Evolutionary conservation across 2,888 invertebrate genomes (phyloP), one percentile per base, ranked within the genome.

Genomic region (Invenusta paracnida): DNA sequence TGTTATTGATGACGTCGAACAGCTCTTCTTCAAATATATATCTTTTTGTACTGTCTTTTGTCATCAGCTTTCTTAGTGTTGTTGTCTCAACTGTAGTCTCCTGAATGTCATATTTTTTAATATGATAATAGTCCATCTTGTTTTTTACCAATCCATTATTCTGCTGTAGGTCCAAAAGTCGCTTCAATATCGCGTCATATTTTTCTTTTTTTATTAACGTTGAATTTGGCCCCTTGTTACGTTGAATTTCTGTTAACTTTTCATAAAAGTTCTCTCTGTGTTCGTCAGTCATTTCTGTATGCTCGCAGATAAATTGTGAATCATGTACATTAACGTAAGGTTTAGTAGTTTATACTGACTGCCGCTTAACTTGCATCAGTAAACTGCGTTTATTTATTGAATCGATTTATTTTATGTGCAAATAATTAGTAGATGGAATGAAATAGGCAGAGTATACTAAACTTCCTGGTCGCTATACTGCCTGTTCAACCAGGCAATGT

Each of bases 181-280:
- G 73, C 17, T 73, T 73, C 73, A 73, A 73, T 13, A 73, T 73
- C 23, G 17, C 73, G 73, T 73, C 27, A 73, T 73, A 73, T 73
- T 73, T 73, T 23, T 73, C 27, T 25, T 73, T 73, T 23, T 23
- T 23, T 25, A 73, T 73, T 25, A 73, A 73, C 27, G 73, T 73
- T 73, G 73, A 73, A 73, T 73, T 73, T 73, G 73, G 23, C 27
- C 73, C 73, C 73, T 73, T 73, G 27, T 73, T 73, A 73, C 73
- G 17, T 13, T 25, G 73, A 13, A 73, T 25, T 25, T 73, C 73
- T 73, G 5, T 23, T 25, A 73, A 25, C 27, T 73, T 73, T n/a
- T 73, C 73, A 73, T 73, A 13, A 73, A 73, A 73, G 5, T 73
- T 73, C 5, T 73, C 25, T 73, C 73, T 48, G 48, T 48, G 48